phyloP scores from a whole-genome alignment of 1,140 invertebrate genomes.

The Aphidius ervi region DNA sequence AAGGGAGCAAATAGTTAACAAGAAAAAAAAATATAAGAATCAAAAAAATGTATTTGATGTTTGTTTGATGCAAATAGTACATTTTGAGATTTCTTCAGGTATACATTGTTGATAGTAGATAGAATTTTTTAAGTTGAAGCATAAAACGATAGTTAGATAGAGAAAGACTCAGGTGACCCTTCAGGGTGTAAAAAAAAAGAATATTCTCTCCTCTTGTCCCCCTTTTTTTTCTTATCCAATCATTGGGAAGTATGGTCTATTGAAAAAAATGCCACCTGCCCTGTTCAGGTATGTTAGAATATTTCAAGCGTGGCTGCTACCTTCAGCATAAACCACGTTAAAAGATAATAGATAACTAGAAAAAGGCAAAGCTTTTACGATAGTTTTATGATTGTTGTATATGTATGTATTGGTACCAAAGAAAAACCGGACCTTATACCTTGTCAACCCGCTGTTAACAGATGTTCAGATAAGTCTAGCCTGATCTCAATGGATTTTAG shows the following conservation, averaged over 20 bases:
- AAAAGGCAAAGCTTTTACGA: conserved; percentile 39
- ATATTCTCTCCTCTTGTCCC: not conserved
- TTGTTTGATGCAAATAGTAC: conserved; percentile 38
- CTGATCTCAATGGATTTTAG: conserved; percentile 40
- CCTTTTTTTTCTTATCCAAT: no score
- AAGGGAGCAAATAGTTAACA: conserved; percentile 13
- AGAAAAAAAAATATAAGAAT: conserved; percentile 16
- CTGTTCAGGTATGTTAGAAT: conserved; percentile 43
- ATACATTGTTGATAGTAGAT: conserved; percentile 21
- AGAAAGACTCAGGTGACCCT: conserved; percentile 32
- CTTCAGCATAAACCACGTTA: conserved; percentile 7
- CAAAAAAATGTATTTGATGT: conserved; percentile 27
- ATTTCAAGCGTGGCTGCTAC: no score
- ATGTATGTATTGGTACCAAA: not conserved
- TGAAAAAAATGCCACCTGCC: conserved; percentile 42
- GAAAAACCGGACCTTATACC: conserved; percentile 33
- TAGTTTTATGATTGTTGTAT: conserved; percentile 15
- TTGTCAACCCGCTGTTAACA: conserved; percentile 48
- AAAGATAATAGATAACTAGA: conserved; percentile 50
- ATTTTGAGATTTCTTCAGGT: conserved; percentile 26
- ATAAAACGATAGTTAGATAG: not conserved
- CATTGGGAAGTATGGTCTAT: no score
- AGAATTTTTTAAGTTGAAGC: not conserved
- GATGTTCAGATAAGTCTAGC: conserved; percentile 45
- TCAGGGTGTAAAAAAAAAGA: conserved; percentile 29